phyloP scores from a whole-genome alignment of 2,113 vertebrate species.

The Catharus minimus region DNA sequence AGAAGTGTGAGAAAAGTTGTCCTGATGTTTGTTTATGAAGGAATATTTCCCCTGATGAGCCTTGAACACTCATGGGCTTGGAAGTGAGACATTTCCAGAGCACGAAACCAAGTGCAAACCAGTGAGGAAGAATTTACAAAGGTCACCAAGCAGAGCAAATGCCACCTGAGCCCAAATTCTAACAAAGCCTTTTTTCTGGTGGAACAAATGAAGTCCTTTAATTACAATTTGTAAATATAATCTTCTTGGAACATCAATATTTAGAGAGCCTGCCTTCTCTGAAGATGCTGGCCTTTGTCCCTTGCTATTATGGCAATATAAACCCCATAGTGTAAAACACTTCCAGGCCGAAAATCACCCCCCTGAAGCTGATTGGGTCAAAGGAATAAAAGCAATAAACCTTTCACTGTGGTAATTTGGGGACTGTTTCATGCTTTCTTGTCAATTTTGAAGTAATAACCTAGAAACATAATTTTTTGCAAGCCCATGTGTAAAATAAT shows the following conservation, averaged over 20 bases:
- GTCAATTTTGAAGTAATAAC: background rate
- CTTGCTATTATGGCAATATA: background rate
- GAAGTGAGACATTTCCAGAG: background rate
- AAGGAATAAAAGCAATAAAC: constrained; percentile 24
- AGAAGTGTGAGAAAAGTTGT: background rate
- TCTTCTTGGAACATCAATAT: constrained; percentile 58
- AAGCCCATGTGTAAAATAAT: background rate
- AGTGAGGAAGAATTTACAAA: background rate
- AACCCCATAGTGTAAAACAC: constrained; percentile 16
- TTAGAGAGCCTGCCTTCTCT: constrained; percentile 27
- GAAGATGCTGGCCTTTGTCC: constrained; percentile 31
- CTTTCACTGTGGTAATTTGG: background rate
- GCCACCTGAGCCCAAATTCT: constrained; percentile 29
- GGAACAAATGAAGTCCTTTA: constrained; percentile 47
- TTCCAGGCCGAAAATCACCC: constrained; percentile 25
- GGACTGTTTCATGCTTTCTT: background rate
- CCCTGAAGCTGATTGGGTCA: background rate
- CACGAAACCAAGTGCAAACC: background rate
- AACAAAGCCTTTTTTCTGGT: background rate
- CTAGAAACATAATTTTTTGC: background rate
- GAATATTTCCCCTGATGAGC: background rate
- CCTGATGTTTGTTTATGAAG: background rate
- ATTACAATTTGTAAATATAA: constrained; percentile 67
- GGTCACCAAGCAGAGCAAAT: background rate
- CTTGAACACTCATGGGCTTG: background rate